Conservation (phyloP, 2,113 vertebrate genomes). For the Trematocara marginatum region DNA sequence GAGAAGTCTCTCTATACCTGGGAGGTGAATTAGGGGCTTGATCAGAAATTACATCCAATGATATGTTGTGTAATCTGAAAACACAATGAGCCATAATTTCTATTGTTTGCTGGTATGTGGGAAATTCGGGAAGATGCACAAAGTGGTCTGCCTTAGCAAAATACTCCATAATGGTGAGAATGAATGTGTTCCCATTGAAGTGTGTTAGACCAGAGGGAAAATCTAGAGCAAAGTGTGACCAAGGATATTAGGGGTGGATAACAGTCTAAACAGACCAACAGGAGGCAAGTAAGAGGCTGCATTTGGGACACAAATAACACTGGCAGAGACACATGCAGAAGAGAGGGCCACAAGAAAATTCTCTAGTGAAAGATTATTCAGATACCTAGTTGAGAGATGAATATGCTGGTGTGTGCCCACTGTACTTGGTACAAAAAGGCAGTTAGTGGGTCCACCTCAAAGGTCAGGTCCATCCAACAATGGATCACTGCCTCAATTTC, state of each 20-base stretch:
- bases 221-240: background rate
- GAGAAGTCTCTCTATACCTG: background rate
- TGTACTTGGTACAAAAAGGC: background rate
- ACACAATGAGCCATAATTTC: background rate
- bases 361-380: background rate
- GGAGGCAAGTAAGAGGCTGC: background rate
- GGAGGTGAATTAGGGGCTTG: background rate
- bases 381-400: background rate
- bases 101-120: background rate
- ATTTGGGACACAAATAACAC: background rate
- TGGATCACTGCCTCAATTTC: background rate
- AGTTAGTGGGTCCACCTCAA: background rate
- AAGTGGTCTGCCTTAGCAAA: background rate
- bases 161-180: background rate
- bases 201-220: background rate
- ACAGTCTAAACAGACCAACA: background rate
- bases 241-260: background rate
- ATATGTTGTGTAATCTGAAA: background rate
- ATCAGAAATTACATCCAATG: background rate
- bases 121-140: background rate
- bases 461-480: background rate
- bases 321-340: background rate
- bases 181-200: background rate
- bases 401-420: background rate
- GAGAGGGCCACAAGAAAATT: background rate